phyloP scores from a whole-genome alignment of 2,888 invertebrate species.

The Tinea semifulvella region DNA sequence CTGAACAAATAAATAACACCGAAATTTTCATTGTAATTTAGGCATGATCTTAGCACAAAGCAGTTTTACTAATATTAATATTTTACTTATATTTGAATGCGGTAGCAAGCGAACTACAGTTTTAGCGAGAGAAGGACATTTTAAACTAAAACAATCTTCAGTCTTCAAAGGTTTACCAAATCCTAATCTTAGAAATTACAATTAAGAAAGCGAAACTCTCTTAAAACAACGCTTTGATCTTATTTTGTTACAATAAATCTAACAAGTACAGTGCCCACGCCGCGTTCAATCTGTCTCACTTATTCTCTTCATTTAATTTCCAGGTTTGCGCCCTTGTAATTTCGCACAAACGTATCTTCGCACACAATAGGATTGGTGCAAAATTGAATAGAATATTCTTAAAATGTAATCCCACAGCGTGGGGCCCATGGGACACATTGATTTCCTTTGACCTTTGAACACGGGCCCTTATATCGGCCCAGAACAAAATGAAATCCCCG shows the following conservation, averaged over 20 bases:
- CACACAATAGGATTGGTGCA: conserved; percentile 2
- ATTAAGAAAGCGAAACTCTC: conserved; percentile 9
- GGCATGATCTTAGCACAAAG: too few relatives aligned
- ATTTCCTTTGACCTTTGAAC: conserved; percentile 26
- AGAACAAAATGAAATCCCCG: conserved; percentile 24
- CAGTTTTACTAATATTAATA: too few relatives aligned
- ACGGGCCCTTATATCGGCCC: conserved; percentile 23
- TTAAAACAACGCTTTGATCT: conserved; percentile 11
- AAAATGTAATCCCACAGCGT: conserved; percentile 23
- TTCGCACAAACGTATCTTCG: neutral
- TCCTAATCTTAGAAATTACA: conserved; percentile 11
- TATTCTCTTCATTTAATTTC: neutral
- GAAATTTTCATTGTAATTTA: too few relatives aligned
- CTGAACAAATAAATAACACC: too few relatives aligned
- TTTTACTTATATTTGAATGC: neutral
- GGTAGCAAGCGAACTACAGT: neutral
- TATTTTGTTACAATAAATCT: conserved; percentile 10
- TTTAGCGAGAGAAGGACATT: conserved; percentile 2
- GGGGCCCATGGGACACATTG: conserved; percentile 30
- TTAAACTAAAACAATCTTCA: conserved; percentile 9
- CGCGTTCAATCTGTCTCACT: neutral
- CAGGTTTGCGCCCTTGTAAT: neutral
- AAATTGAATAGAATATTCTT: conserved; percentile 20
- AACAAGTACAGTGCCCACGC: neutral
- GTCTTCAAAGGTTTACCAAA: conserved; percentile 10